A percentile compares a stretch with the other conserved stretches of the same genome.
phyloP scores from a whole-genome alignment of 2,888 invertebrate species.

The Nemotelus nigrinus region DNA sequence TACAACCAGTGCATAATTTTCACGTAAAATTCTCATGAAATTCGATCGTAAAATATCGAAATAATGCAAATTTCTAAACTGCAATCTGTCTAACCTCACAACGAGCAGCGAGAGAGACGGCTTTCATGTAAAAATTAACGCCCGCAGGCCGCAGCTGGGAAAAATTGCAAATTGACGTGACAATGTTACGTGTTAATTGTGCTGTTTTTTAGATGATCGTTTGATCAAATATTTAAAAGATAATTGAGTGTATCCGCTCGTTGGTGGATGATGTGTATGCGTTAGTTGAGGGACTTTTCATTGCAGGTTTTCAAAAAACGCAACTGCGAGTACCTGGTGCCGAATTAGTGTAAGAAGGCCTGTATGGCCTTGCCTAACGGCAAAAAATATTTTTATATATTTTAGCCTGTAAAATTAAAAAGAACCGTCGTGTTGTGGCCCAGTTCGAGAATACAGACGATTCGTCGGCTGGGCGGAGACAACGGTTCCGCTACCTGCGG shows the following conservation, averaged over 20 bases:
- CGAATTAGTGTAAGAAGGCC: slow-evolving; percentile 29
- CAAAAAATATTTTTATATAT: slow-evolving; percentile 40
- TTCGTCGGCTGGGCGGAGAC: background rate
- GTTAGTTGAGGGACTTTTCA: background rate
- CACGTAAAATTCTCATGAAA: background rate
- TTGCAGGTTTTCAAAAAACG: slow-evolving; percentile 35
- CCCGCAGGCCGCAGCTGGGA: background rate
- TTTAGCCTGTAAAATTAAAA: slow-evolving; percentile 5
- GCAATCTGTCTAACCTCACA: background rate
- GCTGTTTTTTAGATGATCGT: background rate
- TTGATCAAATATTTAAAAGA: background rate
- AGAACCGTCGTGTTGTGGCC: slow-evolving; percentile 10
- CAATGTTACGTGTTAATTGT: background rate
- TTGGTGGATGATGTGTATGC: background rate
- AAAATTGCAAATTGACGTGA: slow-evolving; percentile 1
- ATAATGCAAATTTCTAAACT: background rate
- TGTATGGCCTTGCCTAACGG: slow-evolving; percentile 46
- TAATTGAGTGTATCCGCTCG: slow-evolving; percentile 27
- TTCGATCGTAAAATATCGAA: background rate
- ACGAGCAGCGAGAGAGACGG: background rate
- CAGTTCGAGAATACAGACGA: background rate
- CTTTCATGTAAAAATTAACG: background rate
- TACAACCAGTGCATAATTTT: background rate
- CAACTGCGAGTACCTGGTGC: slow-evolving; percentile 41
- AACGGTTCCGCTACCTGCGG: too few species aligned